Conservation (phyloP, 1,140 invertebrate species). For the Antheraea pernyi region DNA sequence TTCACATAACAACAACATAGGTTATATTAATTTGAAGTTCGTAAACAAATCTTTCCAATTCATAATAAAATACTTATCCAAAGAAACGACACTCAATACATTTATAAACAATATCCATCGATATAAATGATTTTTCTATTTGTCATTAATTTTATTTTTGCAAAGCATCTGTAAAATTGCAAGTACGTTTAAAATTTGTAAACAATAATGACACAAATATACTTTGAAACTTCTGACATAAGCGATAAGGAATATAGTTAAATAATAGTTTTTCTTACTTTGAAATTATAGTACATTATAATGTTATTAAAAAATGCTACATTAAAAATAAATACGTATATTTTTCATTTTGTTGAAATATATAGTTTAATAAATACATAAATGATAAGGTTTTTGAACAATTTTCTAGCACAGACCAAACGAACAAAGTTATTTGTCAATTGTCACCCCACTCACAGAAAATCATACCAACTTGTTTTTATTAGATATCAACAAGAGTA, state of each 20-base stretch:
- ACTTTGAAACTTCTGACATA: not conserved
- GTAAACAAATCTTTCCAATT: not conserved
- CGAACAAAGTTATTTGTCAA: not conserved
- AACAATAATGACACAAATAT: not conserved
- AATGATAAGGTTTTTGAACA: no score
- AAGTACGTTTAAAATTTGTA: conserved; percentile 1
- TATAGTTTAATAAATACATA: no score
- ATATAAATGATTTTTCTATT: not conserved
- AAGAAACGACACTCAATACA: not conserved
- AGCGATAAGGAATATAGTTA: no score
- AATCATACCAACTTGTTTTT: no score
- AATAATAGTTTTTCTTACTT: no score
- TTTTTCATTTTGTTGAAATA: no score
- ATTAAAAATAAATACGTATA: no score
- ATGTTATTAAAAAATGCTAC: no score
- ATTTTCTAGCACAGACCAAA: no score
- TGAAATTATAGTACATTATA: no score
- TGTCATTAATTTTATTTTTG: not conserved
- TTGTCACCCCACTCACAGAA: no score
- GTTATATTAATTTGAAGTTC: conserved; percentile 34
- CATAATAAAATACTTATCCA: not conserved
- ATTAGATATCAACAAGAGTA: no score
- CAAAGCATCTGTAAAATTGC: conserved; percentile 1
- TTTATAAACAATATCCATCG: not conserved
- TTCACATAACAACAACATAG: conserved; percentile 42